Evolutionary conservation across 2,113 vertebrate genomes (phyloP).

Genomic region (Psilopogon haemacephalus): DNA sequence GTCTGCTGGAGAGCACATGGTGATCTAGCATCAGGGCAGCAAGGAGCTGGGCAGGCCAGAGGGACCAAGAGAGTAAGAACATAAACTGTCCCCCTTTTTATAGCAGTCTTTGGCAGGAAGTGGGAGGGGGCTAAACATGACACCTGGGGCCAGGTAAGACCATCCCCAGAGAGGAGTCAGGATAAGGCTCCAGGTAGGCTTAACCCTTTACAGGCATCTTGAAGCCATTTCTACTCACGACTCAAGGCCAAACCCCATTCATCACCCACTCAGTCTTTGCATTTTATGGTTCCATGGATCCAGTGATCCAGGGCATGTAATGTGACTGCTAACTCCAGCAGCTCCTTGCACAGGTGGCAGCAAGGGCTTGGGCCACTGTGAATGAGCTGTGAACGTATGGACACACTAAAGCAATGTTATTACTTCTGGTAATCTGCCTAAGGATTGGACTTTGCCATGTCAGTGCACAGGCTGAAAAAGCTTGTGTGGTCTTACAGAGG

Average conservation of each 20-base stretch:
- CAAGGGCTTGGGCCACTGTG: fast-evolving
- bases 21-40: no score
- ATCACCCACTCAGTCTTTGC: fast-evolving
- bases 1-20: no score
- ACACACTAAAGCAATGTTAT: fast-evolving
- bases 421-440: not conserved
- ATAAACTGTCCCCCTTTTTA: no score
- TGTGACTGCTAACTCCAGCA: not conserved
- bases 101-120: no score
- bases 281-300: not conserved
- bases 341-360: not conserved
- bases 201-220: no score
- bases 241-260: not conserved
- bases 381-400: not conserved
- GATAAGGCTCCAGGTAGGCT: no score
- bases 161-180: no score
- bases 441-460: not conserved
- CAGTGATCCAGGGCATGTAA: not conserved
- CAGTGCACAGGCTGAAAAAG: not conserved
- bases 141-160: no score
- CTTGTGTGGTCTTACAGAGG: not conserved
- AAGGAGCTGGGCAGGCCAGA: no score
- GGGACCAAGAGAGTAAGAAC: no score
- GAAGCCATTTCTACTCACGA: no score
- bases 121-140: no score